A percentile compares a stretch with the other conserved stretches of the same genome.
Conservation (phyloP, 2,113 vertebrate genomes). For the Myiopsitta monachus region DNA sequence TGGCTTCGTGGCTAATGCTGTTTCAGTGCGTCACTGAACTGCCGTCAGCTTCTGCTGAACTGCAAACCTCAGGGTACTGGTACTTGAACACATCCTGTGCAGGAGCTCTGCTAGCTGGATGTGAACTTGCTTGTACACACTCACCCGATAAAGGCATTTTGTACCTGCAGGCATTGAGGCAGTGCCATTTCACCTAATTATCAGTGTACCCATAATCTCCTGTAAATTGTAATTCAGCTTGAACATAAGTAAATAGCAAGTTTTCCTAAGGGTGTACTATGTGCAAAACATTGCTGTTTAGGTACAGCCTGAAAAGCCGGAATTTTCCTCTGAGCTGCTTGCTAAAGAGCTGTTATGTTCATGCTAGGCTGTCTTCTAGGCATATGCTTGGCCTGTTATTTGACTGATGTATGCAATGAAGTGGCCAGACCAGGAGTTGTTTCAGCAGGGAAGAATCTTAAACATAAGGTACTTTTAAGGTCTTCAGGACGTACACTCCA, state of each 20-base stretch:
- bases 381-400: background rate
- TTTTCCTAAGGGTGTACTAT: background rate
- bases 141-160: background rate
- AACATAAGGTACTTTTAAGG: constrained; percentile 27
- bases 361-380: background rate
- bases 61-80: background rate
- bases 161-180: background rate
- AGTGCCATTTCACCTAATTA: background rate
- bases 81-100: background rate
- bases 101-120: background rate
- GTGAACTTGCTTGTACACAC: background rate
- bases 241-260: background rate
- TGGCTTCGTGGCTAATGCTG: constrained; percentile 21
- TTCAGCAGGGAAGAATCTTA: constrained; percentile 38
- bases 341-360: background rate
- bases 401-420: constrained; percentile 20
- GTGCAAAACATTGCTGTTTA: background rate
- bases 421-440: background rate
- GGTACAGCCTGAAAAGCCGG: background rate
- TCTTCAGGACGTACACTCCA: background rate
- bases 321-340: background rate
- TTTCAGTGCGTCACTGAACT: constrained; percentile 16
- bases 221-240: background rate
- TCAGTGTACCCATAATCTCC: background rate
- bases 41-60: constrained; percentile 51